Evolutionary conservation across 1,140 invertebrate genomes (phyloP).

Genomic region (Galendromus occidentalis): DNA sequence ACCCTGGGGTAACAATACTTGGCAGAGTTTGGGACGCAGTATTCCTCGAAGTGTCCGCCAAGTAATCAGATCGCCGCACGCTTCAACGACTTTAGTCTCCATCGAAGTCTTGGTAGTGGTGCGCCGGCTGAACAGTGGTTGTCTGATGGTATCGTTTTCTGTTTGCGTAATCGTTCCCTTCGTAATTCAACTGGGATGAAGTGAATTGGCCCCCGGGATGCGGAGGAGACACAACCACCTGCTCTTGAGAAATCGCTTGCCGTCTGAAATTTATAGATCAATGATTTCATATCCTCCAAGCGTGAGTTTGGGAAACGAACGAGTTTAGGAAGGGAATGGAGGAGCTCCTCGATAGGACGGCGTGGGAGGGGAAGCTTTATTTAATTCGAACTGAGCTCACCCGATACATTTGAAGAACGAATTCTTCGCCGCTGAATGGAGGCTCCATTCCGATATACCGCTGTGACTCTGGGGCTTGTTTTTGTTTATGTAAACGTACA

Average conservation of each 20-base stretch:
- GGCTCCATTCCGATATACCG: slow-evolving; percentile 68
- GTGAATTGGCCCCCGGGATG: slow-evolving; percentile 57
- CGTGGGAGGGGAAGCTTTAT: too few species aligned
- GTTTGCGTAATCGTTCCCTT: slow-evolving; percentile 79
- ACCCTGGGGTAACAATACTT: too few species aligned
- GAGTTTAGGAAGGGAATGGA: background rate
- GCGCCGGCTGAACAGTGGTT: slow-evolving; percentile 1
- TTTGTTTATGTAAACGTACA: slow-evolving; percentile 81
- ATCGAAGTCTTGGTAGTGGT: slow-evolving; percentile 6
- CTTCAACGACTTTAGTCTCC: slow-evolving; percentile 8
- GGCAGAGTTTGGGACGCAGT: too few species aligned
- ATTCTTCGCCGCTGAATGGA: slow-evolving; percentile 60
- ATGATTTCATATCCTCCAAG: background rate
- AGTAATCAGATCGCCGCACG: too few species aligned
- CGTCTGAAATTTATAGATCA: background rate
- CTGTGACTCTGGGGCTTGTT: slow-evolving; percentile 83
- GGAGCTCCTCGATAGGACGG: slow-evolving; percentile 13
- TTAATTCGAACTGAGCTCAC: too few species aligned
- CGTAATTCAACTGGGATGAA: slow-evolving; percentile 70
- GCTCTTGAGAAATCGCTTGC: slow-evolving; percentile 44
- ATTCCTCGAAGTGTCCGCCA: too few species aligned
- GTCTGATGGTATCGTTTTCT: slow-evolving; percentile 37
- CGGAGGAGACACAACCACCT: slow-evolving; percentile 67
- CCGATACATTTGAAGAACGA: slow-evolving; percentile 50
- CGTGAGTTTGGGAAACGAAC: background rate